Percentiles rank a stretch among this genome's conserved stretches.
These are phyloP conservation scores for Drosophila sulfurigaster DNA, from an alignment of 1,140 invertebrate genomes.

Conservation along the genomic window DNA sequence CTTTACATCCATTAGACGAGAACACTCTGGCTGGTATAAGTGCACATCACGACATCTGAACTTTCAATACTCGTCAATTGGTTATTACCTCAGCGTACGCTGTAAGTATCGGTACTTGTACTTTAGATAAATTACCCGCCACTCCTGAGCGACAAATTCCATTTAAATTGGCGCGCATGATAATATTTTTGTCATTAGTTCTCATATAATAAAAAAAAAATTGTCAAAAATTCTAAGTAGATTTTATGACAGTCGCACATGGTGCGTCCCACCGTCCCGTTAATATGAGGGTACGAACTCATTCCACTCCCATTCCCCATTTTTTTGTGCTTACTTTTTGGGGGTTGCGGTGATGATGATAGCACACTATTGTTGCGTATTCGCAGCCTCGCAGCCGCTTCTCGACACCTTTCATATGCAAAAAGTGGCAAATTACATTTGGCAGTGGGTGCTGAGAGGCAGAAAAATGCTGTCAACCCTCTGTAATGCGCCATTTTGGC, in stretches of 20 bases:
- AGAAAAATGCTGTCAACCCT: conserved; percentile 35
- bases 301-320: conserved; percentile 2
- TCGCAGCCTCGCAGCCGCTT: conserved; percentile 49
- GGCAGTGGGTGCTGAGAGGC: conserved; percentile 34
- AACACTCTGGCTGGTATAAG: conserved; percentile 95
- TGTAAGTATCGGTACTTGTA: conserved; percentile 87
- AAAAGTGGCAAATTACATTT: conserved; percentile 77
- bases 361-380: conserved; percentile 33
- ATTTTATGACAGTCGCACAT: conserved; percentile 74
- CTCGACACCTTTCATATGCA: conserved; percentile 63
- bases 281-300: conserved; percentile 5
- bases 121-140: conserved; percentile 61
- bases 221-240: conserved; percentile 42
- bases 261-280: conserved; percentile 47
- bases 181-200: conserved; percentile 79
- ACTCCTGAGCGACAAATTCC: conserved; percentile 81
- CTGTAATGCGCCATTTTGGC: conserved; percentile 67
- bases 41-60: conserved; percentile 93
- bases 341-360: conserved; percentile 53
- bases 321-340: conserved; percentile 15
- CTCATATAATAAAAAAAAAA: conserved; percentile 61
- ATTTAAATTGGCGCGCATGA: conserved; percentile 71
- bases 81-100: conserved; percentile 94
- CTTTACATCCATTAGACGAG: conserved; percentile 90
- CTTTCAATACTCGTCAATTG: conserved; percentile 94